These are phyloP conservation scores for Nemotelus pantherinus DNA, from an alignment of 2,888 invertebrate genomes.

Conservation along the genomic window DNA sequence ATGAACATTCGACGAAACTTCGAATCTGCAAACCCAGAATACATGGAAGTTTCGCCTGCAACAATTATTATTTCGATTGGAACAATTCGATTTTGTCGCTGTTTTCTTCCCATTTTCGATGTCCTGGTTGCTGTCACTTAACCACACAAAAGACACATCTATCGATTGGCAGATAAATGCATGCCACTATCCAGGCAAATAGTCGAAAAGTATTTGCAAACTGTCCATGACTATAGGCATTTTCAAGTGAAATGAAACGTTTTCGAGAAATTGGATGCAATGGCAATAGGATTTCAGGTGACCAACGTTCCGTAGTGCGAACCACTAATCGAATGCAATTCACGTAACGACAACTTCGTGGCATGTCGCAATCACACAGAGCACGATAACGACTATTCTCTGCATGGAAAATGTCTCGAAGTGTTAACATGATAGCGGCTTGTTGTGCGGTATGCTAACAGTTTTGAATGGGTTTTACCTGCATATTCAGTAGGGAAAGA, in stretches of 20 bases:
- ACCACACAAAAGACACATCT: neutral
- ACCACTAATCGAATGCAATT: conserved; percentile 18
- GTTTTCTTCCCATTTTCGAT: too few relatives aligned
- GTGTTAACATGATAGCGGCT: neutral
- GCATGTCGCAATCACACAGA: conserved; percentile 10
- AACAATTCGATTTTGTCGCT: too few relatives aligned
- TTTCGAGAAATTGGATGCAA: neutral
- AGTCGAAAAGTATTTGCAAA: too few relatives aligned
- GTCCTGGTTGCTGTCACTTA: neutral
- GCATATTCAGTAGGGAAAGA: too few relatives aligned
- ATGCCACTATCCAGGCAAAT: neutral
- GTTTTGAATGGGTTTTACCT: too few relatives aligned
- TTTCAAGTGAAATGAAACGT: neutral
- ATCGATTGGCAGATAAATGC: conserved; percentile 6
- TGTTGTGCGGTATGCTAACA: too few relatives aligned
- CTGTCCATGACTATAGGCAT: neutral
- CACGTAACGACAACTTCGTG: conserved; percentile 4
- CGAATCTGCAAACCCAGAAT: too few relatives aligned
- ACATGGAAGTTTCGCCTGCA: too few relatives aligned
- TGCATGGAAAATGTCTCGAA: neutral
- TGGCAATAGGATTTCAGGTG: neutral
- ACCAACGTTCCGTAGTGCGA: neutral
- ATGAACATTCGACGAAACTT: too few relatives aligned
- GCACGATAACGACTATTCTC: neutral
- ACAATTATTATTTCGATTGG: too few relatives aligned